Percentiles rank a stretch among this genome's conserved stretches.
phyloP scores from a whole-genome alignment of 2,888 invertebrate genomes.

The Aleiodes testaceus region DNA sequence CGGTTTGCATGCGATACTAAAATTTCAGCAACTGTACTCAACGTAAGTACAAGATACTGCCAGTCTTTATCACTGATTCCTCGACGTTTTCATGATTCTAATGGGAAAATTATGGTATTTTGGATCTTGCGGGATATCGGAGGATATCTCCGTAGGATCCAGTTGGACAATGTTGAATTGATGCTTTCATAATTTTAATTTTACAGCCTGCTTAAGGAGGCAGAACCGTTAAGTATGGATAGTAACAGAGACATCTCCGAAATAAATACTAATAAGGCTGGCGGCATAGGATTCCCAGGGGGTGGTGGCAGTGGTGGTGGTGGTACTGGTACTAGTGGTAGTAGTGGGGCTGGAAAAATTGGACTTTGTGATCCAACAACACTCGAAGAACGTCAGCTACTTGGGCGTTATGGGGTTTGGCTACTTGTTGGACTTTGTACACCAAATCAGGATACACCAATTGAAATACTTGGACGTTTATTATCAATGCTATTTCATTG shows the following conservation, averaged over 20 bases:
- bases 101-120: too few species aligned
- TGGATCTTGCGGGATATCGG: too few species aligned
- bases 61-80: too few species aligned
- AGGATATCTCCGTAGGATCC: background rate
- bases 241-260: slow-evolving; percentile 75
- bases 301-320: slow-evolving; percentile 71
- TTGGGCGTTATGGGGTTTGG: slow-evolving; percentile 98
- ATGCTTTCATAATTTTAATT: slow-evolving; percentile 37
- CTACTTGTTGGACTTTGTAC: slow-evolving; percentile 94
- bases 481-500: slow-evolving; percentile 98
- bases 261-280: slow-evolving; percentile 66
- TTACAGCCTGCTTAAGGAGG: slow-evolving; percentile 87
- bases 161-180: background rate
- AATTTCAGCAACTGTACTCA: too few species aligned
- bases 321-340: slow-evolving; percentile 68
- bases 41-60: too few species aligned
- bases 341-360: slow-evolving; percentile 70
- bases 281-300: slow-evolving; percentile 70
- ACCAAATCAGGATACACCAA: slow-evolving; percentile 84
- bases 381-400: slow-evolving; percentile 89
- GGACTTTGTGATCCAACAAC: slow-evolving; percentile 67
- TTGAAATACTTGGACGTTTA: slow-evolving; percentile 89
- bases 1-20: too few species aligned
- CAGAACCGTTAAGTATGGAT: slow-evolving; percentile 86
- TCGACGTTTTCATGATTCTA: too few species aligned